phyloP scores from a whole-genome alignment of 2,113 vertebrate species.

The Indri indri region DNA sequence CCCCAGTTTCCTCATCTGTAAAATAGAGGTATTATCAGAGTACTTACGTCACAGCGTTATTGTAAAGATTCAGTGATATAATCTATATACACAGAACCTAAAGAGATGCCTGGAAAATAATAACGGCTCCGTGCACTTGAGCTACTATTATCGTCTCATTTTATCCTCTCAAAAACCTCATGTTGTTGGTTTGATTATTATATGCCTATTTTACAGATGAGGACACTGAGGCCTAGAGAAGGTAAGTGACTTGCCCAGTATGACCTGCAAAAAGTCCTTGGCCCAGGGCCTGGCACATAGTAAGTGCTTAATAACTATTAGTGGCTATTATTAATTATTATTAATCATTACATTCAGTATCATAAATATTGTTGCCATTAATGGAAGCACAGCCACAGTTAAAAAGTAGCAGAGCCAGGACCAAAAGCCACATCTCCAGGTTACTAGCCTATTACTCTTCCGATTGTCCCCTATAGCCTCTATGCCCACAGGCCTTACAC shows the following conservation, averaged over 20 bases:
- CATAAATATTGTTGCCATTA: neutral
- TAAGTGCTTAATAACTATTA: neutral
- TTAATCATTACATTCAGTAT: neutral
- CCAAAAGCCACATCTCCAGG: neutral
- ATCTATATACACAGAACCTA: neutral
- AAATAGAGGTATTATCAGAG: neutral
- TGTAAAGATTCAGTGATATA: neutral
- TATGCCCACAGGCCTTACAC: neutral
- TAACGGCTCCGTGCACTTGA: neutral
- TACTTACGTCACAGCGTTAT: neutral
- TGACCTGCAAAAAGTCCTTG: neutral
- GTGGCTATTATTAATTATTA: neutral
- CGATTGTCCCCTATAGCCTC: neutral
- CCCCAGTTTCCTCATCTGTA: constrained; percentile 27
- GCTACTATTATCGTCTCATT: constrained; percentile 12
- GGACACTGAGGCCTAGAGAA: neutral
- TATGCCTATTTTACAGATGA: constrained; percentile 14
- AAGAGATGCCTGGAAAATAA: neutral
- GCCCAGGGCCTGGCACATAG: neutral
- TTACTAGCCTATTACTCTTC: neutral
- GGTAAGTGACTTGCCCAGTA: neutral
- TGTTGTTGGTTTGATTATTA: neutral
- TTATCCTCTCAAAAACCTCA: neutral
- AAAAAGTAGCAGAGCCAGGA: neutral
- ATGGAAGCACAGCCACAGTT: neutral